Evolutionary conservation across 2,113 vertebrate species (phyloP), one percentile per base, ranked within the genome.

Genomic region (Ondatra zibethicus): DNA sequence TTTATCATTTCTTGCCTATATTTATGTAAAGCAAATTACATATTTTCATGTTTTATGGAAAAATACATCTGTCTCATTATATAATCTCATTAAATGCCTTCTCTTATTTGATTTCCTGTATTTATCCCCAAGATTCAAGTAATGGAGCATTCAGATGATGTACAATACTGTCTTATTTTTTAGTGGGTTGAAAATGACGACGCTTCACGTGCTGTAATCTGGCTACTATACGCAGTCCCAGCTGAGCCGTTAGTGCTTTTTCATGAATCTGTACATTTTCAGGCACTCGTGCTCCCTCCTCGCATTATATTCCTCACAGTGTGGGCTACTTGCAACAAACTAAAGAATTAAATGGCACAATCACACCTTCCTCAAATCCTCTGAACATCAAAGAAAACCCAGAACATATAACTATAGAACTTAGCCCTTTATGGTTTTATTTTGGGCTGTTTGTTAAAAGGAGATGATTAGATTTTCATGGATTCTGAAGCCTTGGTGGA

Each of bases 381-480:
- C 39, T 63, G 78, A 95, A 52, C 31, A 66, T 42, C 72, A 89
- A 97, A 97, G 52, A 84, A 92, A 93, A 68, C 16, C 1, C 29
- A 16, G 31, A 23, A n/a, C 10, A 58, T 25, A 77, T 39, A 95
- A 78, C 73, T 77, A 78, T 45, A 89, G 45, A 89, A 93, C 61
- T 93, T 92, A 94, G 39, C 52, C 65, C 75, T 94, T 96, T 89
- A 82, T 80, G 21, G 45, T 29, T 96, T 96, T 88, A 58, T 85
- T 96, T 96, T 92, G 77, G 78, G 92, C 95, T 93, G 87, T 94
- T 96, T 92, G 89, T 96, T 94, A 86, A 96, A 97, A 95, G 81
- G 39, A 97, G 96, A 92, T 92, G 75, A 96, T 93, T 97, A 96
- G 85, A 92, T 95, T 95, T 97, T 93, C 80, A 96, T 94, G 76